Conservation (phyloP, 2,888 invertebrate genomes). For the Holacanthella duospinosa region DNA sequence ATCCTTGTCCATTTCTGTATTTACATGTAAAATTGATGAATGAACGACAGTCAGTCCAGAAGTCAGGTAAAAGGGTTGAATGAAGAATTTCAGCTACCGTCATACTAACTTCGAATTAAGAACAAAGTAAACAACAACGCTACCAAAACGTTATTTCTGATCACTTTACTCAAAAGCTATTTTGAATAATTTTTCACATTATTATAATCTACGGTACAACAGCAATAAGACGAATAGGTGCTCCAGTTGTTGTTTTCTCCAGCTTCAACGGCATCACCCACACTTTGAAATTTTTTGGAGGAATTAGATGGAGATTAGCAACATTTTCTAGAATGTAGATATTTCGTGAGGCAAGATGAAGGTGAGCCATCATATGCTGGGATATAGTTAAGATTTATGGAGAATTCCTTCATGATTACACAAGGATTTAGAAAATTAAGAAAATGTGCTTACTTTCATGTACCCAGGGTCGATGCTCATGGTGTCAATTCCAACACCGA, state of each 20-base stretch:
- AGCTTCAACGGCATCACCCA: conserved; percentile 32
- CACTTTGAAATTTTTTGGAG: conserved; percentile 13
- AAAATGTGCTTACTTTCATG: conserved; percentile 7
- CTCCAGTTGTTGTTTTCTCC: conserved; percentile 18
- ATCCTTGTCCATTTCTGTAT: too few relatives aligned
- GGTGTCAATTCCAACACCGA: conserved; percentile 28
- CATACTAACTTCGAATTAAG: too few relatives aligned
- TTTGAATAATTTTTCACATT: too few relatives aligned
- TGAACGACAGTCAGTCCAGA: too few relatives aligned
- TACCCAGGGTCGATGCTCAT: conserved; percentile 25
- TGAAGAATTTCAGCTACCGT: too few relatives aligned
- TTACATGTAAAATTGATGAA: too few relatives aligned
- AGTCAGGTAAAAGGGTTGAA: too few relatives aligned
- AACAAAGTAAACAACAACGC: too few relatives aligned
- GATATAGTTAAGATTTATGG: neutral
- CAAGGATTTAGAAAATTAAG: too few relatives aligned
- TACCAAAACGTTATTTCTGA: too few relatives aligned
- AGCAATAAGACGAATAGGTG: conserved; percentile 18
- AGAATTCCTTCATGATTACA: neutral
- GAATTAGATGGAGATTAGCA: conserved; percentile 27
- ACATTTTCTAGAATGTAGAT: conserved; percentile 28
- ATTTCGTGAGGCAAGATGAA: neutral
- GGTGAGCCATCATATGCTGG: conserved; percentile 1
- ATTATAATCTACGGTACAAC: conserved; percentile 5
- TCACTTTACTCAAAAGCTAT: too few relatives aligned